Evolutionary conservation across 2,888 invertebrate species (phyloP).

Genomic region (Hoplodrina ambigua): DNA sequence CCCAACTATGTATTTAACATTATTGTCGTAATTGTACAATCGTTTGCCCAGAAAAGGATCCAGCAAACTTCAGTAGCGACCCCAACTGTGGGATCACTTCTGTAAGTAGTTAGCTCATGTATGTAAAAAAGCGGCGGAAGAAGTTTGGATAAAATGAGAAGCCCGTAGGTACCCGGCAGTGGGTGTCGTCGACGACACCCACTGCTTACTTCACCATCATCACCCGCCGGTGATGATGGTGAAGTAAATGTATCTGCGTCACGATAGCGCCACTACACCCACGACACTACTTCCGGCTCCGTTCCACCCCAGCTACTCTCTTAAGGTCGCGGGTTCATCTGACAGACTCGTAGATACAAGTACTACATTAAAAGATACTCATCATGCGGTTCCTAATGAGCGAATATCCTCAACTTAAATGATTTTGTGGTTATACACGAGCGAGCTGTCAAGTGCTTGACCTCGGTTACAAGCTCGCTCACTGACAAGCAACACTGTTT

Average conservation of each 20-base stretch:
- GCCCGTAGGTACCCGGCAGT: background rate
- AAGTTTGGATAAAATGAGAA: too few relatives aligned
- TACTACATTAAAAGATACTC: constrained; percentile 27
- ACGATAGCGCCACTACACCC: background rate
- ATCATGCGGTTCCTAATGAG: constrained; percentile 39
- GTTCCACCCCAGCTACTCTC: constrained; percentile 18
- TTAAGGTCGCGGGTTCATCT: background rate
- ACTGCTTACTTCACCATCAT: too few relatives aligned
- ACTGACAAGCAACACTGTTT: constrained; percentile 3
- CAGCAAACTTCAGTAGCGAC: too few relatives aligned
- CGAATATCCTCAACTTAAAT: constrained; percentile 34
- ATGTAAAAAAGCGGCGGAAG: too few relatives aligned
- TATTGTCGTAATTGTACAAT: too few relatives aligned
- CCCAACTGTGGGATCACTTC: too few relatives aligned
- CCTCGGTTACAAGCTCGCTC: background rate
- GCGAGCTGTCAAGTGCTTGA: constrained; percentile 19
- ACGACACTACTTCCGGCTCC: background rate
- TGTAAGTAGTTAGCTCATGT: too few relatives aligned
- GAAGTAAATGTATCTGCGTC: background rate
- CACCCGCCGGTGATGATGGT: background rate
- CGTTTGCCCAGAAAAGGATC: too few relatives aligned
- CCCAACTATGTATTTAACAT: too few relatives aligned
- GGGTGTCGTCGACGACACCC: too few relatives aligned
- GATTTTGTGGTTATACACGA: constrained; percentile 40
- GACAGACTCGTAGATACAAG: constrained; percentile 6